Base-by-base conservation (phyloP, 2,113 vertebrate species). In the Pyxicephalus adspersus region DNA sequence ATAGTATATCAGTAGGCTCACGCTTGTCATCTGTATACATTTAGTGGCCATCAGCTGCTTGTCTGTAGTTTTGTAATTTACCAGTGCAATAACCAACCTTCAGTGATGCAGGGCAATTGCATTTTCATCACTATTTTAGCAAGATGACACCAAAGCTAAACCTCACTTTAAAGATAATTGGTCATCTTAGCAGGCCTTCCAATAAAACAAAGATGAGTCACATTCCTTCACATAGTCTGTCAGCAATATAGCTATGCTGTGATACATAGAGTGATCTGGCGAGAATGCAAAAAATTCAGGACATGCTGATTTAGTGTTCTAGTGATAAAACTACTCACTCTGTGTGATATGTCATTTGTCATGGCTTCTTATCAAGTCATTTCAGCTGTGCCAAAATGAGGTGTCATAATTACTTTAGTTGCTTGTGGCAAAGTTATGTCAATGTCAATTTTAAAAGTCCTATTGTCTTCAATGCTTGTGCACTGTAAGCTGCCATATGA, bases 371-470 rank as follows among this genome's bases (percentile, higher is more conserved):
- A 94, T 94, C 92, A 90, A 92, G 89, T 89, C 91, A 85, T 87
- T 92, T 92, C 91, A 93, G 91, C 91, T 91, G 90, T 89, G 87
- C 87, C 87, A 79, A 87, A 86, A 87, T 86, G 84, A 85, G 84
- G 83, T 82, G 85, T 87, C 54, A 87, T 92, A 93, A 95, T 94
- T 92, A 89, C 90, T 91, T 91, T 73, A 60, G 84, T 90, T 90
- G 90, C 92, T 93, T 83, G 80, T 93, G 89, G 92, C 92, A 93
- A 95, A 94, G 93, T 94, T 93, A 92, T 68, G 83, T 94, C 92
- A 92, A 94, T 94, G 93, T 93, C 92, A 92, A 71, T 87, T n/a
- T 65, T 84, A 86, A 86, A 91, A 90, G 89, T 90, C 89, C 86
- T 91, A 90, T 86, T 93, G 90, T 81, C 38, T 76, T 64, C 52